Evolutionary conservation across 2,113 vertebrate species (phyloP).

Genomic region (Oplegnathus fasciatus): DNA sequence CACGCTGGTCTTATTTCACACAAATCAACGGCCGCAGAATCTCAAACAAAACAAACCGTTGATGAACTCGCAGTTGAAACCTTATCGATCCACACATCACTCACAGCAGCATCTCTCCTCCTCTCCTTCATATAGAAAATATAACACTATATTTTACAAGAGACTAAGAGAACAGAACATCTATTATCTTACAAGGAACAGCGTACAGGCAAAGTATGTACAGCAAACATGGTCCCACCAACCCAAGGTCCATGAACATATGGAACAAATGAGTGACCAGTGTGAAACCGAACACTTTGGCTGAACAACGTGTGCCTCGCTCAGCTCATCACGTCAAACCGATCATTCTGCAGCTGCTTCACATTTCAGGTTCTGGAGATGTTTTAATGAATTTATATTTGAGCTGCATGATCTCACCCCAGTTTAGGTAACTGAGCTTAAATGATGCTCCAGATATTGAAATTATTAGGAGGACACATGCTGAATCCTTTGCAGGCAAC

Average conservation of each 20-base stretch:
- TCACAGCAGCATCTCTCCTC: constrained; percentile 65
- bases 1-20: constrained; percentile 25
- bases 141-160: constrained; percentile 83
- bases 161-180: constrained; percentile 85
- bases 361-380: neutral
- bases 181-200: constrained; percentile 84
- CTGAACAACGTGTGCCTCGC: no score
- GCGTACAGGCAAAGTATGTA: constrained; percentile 80
- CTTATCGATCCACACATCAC: constrained; percentile 39
- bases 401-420: no score
- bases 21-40: constrained; percentile 2
- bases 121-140: constrained; percentile 82
- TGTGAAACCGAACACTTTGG: constrained; percentile 44
- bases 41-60: constrained; percentile 35
- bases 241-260: neutral
- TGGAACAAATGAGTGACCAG: neutral
- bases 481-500: neutral
- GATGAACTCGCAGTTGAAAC: constrained; percentile 4
- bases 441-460: neutral
- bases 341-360: no score
- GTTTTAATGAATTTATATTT: no score
- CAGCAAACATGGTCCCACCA: constrained; percentile 85
- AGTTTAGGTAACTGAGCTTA: neutral
- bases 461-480: neutral
- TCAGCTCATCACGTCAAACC: no score